phyloP scores from a whole-genome alignment of 2,888 invertebrate species.

The Eremobia ochroleuca region DNA sequence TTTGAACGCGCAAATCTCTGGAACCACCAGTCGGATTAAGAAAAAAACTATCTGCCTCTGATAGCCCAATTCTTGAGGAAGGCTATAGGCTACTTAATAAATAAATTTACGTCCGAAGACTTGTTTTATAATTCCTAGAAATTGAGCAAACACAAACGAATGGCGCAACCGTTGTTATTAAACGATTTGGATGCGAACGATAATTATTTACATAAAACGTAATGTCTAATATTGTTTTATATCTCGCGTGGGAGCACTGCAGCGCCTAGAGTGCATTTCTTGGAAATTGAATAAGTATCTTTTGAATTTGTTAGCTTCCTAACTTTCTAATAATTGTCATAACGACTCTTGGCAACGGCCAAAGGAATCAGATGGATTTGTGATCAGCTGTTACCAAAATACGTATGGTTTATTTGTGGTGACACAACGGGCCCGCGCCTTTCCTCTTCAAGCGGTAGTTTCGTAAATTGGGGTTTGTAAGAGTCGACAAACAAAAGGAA shows the following conservation, averaged over 20 bases:
- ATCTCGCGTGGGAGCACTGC: slow-evolving; percentile 15
- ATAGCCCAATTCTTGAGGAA: no score
- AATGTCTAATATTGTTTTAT: slow-evolving; percentile 46
- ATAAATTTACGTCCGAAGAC: background rate
- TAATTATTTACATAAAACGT: slow-evolving; percentile 45
- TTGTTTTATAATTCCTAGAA: slow-evolving; percentile 28
- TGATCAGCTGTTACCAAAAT: background rate
- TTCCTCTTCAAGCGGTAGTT: background rate
- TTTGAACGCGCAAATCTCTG: no score
- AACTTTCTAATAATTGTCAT: slow-evolving; percentile 9
- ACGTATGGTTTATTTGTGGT: background rate
- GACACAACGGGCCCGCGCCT: background rate
- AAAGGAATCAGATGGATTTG: background rate
- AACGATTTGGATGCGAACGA: slow-evolving; percentile 17
- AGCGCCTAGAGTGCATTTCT: slow-evolving; percentile 13
- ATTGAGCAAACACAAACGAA: slow-evolving; percentile 34
- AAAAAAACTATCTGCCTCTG: no score
- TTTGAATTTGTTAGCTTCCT: slow-evolving; percentile 15
- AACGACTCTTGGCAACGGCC: background rate
- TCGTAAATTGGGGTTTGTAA: background rate
- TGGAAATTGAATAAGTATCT: slow-evolving; percentile 5
- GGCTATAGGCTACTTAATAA: no score
- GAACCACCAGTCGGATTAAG: no score
- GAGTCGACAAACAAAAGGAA: background rate
- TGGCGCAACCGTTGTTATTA: slow-evolving; percentile 29